Percentiles rank a stretch among this genome's conserved stretches.
Conservation (phyloP, 2,888 invertebrate species). For the Tipula unca region DNA sequence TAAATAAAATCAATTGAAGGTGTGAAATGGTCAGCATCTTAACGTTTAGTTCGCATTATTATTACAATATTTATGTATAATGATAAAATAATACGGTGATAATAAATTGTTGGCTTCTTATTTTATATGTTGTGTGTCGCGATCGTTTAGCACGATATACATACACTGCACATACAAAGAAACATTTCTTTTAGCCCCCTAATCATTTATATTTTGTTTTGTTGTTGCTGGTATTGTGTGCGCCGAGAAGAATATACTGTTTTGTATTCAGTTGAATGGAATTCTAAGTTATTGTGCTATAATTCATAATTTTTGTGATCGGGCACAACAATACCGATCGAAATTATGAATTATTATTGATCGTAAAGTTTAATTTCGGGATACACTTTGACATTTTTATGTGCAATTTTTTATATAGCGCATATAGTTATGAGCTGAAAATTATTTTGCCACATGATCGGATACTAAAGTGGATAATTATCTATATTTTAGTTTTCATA, state of each 20-base stretch:
- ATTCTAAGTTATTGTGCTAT: background rate
- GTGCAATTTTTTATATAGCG: background rate
- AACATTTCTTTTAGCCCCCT: slow-evolving; percentile 1
- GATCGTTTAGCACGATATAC: background rate
- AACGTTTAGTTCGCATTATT: background rate
- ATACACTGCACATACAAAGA: background rate
- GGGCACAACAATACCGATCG: background rate
- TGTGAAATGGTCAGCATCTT: slow-evolving; percentile 8
- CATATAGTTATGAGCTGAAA: no score
- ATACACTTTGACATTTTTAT: slow-evolving; percentile 8
- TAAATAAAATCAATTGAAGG: background rate
- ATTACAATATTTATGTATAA: background rate
- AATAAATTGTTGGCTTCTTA: background rate
- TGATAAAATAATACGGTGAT: background rate
- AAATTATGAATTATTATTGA: background rate
- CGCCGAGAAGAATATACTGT: background rate
- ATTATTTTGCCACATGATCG: background rate
- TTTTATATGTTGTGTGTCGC: background rate
- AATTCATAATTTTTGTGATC: background rate
- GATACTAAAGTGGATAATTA: background rate
- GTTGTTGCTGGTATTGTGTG: background rate
- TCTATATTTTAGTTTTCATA: background rate
- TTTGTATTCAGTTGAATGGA: background rate
- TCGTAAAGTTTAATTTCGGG: background rate
- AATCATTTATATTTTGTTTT: background rate